These are phyloP conservation scores for Chaenodraco wilsoni DNA, from an alignment of 2,797 vertebrate genomes.

Conservation along the genomic window DNA sequence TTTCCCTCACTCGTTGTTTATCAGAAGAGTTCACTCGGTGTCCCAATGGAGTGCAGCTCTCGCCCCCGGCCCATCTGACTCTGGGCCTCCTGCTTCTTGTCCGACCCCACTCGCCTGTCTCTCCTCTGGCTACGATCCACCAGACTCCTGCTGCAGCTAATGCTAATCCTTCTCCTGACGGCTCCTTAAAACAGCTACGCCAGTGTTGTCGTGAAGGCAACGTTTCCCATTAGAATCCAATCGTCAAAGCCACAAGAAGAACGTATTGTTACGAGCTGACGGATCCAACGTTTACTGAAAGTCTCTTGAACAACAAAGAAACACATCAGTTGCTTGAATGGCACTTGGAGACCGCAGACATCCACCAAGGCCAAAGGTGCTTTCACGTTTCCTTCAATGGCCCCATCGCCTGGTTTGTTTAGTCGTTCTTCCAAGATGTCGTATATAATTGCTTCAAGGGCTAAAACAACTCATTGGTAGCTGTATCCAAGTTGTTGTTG, in stretches of 20 bases:
- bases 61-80: constrained; percentile 51
- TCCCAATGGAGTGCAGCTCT: constrained; percentile 52
- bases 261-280: constrained; percentile 20
- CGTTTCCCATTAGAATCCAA: constrained; percentile 18
- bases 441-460: too few relatives aligned
- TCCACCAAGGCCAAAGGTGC: too few relatives aligned
- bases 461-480: too few relatives aligned
- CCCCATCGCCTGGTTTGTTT: too few relatives aligned
- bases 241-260: constrained; percentile 24
- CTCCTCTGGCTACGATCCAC: constrained; percentile 59
- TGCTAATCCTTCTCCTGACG: constrained; percentile 49
- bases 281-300: constrained; percentile 9
- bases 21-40: constrained; percentile 42
- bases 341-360: too few relatives aligned
- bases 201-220: constrained; percentile 20
- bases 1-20: constrained; percentile 47
- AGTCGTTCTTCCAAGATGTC: too few relatives aligned
- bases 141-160: constrained; percentile 51
- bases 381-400: too few relatives aligned
- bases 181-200: constrained; percentile 42
- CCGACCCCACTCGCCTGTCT: constrained; percentile 60
- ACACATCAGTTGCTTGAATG: neutral
- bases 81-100: constrained; percentile 64
- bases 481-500: too few relatives aligned
- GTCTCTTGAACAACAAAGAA: constrained; percentile 19